Evolutionary conservation across 2,797 vertebrate species (phyloP), one percentile per base, ranked within the genome.

Genomic region (Sebastes kiyomatsui): DNA sequence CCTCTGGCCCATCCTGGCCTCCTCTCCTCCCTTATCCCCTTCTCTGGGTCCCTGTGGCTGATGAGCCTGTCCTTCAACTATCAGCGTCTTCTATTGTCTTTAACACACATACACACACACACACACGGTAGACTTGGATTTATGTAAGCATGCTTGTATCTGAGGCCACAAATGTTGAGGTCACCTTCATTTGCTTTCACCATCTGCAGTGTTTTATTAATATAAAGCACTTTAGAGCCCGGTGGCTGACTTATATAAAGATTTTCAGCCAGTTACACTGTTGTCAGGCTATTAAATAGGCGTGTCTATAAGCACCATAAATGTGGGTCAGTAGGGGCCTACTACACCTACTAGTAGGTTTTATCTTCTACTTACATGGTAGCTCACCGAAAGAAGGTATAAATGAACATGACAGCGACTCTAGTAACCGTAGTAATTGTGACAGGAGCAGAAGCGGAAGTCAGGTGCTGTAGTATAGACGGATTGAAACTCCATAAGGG

Each of bases 1-100:
- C 76, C 72, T 92, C 79, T 83, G 72, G 84, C 87, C 86, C 80
- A 80, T 65, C 81, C 85, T 68, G 85, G 88, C 87, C 92, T 89
- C 84, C 62, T 77, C 67, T 32, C 83, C 81, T 89, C 89, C 88
- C 88, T 77, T 83, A 92, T 82, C 90, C 88, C 93, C 90, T 86
- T 80, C 91, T 84, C 90, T 84, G 91, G 90, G 92, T 90, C 88
- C 72, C 73, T 80, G 77, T 85, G 89, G 90, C 87, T 88, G 89
- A 87, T 75, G 71, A 75, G 79, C 73, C 91, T 94, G 94, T 95
- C 95, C 95, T 96, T 95, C 95, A 95, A 86, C 85, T 85, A 92
- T 94, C 93, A 93, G 78, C 67, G 67, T 86, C 79, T 85, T 87
- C 86, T 83, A 72, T 87, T 94, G 84, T 92, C 83, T 93, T 87